Base-by-base conservation (phyloP, 2,888 invertebrate genomes). In the Standfussiana lucernea region DNA sequence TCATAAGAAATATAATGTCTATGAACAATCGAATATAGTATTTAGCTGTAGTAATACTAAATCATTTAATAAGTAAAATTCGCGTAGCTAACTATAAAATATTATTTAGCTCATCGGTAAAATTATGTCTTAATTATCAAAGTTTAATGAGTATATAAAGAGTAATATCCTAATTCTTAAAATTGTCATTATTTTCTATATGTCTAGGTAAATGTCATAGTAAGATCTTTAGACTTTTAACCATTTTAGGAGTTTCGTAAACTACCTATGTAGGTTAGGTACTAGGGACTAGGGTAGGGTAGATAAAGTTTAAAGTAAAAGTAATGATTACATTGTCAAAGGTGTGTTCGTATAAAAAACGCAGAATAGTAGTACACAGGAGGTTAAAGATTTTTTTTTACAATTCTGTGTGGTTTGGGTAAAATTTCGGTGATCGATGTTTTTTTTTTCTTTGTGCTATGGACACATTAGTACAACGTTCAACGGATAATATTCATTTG, bases 31-130 rank as follows among this genome's bases (percentile, higher is more conserved):
- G 28, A 28, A 28, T 28, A 42, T 28, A 66, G 50, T 40, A 64
- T 64, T 45, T 79, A 71, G 42, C n/a, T 71, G 35, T 71, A 45
- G 61, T 11, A 5, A 53, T 53, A 71, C 11, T 45, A 37, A 53
- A 32, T 61, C 15, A 69, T 28, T 42, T 24, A 21, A 24, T n/a
- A 32, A 59, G 32, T 42, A n/a, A 47, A 10, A 28, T 74, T 40
- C 42, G 15, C 40, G 13, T 32, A 37, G 4, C 6, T 61, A 35
- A 45, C 24, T 37, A 18, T 72, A 24, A 37, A 70, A 61, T 50
- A 62, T 70, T 70, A 50, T 50, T 15, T 24, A n/a, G 7, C 15
- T 37, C 11, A 50, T 77, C 8, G n/a, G 35, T 32, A n/a, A 40
- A 68, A 32, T 32, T 32, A 50, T 42, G 8, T 72, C 8, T 10